A percentile compares a stretch with the other conserved stretches of the same genome.
These are phyloP conservation scores for Aradophagus sp. DNA, from an alignment of 1,140 invertebrate genomes.

Conservation along the genomic window DNA sequence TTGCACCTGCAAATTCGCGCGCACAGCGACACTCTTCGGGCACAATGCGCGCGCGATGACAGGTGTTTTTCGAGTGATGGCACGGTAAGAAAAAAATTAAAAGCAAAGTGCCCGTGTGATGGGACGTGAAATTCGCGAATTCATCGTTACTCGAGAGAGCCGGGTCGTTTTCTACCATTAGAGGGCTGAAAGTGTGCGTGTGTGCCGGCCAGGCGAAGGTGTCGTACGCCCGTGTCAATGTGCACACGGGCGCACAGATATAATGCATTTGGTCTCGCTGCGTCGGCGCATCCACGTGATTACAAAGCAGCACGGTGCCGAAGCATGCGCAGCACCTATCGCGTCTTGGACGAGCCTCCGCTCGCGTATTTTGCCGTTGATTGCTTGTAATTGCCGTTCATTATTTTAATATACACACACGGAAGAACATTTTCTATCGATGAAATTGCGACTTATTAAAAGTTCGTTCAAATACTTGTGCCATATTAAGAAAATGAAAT, in stretches of 20 bases:
- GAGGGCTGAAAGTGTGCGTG: constrained; percentile 47
- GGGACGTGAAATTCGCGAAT: constrained; percentile 55
- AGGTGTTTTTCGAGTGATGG: constrained; percentile 57
- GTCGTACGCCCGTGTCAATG: constrained; percentile 47
- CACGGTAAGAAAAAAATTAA: constrained; percentile 58
- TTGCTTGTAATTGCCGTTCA: background rate
- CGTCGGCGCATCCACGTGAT: constrained; percentile 58
- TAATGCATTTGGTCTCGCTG: constrained; percentile 48
- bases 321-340: constrained; percentile 44
- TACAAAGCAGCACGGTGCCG: constrained; percentile 60
- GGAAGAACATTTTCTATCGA: too few species aligned
- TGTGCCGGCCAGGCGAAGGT: too few species aligned
- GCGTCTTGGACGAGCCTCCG: constrained; percentile 30
- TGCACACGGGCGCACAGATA: constrained; percentile 44
- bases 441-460: too few species aligned
- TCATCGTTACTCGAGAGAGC: constrained; percentile 54
- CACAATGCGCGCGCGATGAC: constrained; percentile 54
- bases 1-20: constrained; percentile 49
- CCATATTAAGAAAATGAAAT: too few species aligned
- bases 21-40: constrained; percentile 44
- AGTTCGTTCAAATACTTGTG: too few species aligned
- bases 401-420: too few species aligned
- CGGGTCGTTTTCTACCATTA: constrained; percentile 57
- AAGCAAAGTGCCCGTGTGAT: constrained; percentile 61
- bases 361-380: constrained; percentile 14